Evolutionary conservation across 2,113 vertebrate genomes (phyloP), one percentile per base, ranked within the genome.

Genomic region (Tragelaphus imberbis): DNA sequence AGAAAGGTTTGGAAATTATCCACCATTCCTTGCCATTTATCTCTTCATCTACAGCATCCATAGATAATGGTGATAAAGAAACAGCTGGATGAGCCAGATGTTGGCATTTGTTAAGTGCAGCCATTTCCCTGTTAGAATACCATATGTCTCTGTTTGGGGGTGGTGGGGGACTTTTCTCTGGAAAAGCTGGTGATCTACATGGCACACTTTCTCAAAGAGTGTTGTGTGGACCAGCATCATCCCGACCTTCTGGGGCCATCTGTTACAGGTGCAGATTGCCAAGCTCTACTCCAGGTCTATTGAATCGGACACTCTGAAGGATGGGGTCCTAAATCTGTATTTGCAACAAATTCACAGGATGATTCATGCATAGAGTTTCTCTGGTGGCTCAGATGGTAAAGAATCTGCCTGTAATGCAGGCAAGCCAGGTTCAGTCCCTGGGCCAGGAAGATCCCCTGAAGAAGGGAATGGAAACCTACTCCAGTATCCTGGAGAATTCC

Each of bases 21-120:
- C 96, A 97, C 95, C 91, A 55, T 55, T 91, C 51, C 0, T 65
- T 86, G 63, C 91, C 96, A 79, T 95, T 95, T 96, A 84, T 95
- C 93, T 96, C 95, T 82, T 94, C 68, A 79, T 95, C 79, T 93
- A 58, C 94, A 95, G 81, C 84, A 90, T 47, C 88, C 95, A 79
- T 63, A 88, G 98, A 98, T 95, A 97, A 97, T 53, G 68, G 96
- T 40, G 88, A 91, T 61, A 56, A 0, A 88, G 96, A 94, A 97
- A 97, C 97, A 98, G 96, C 97, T 98, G 97, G 97, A 80, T 10
- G 2, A 84, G 88, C 96, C 98, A 98, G 98, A 98, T 98, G 98
- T 94, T 97, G 96, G 97, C 94, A 96, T 97, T 97, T 97, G 96
- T 98, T 98, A 97, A 97, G 87, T 30, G 93, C 95, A 97, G 96